Evolutionary conservation across 2,888 invertebrate species (phyloP).

Genomic region (Leptopilina myrica): DNA sequence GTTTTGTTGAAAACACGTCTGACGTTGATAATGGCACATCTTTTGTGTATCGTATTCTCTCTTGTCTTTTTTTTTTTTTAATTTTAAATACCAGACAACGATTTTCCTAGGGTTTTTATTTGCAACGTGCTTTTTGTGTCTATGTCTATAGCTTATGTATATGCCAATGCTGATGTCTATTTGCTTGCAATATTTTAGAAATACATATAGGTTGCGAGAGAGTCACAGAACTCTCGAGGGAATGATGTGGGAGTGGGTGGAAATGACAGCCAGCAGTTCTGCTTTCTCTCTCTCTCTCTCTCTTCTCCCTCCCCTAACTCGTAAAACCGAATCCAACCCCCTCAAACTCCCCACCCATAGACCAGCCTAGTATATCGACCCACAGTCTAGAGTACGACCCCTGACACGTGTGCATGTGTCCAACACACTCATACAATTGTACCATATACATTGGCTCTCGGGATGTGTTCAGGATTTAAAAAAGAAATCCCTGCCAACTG

Average conservation of each 20-base stretch:
- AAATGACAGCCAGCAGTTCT: constrained; percentile 54
- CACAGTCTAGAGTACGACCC: constrained; percentile 46
- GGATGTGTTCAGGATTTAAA: neutral
- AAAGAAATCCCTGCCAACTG: constrained; percentile 9
- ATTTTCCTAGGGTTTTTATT: neutral
- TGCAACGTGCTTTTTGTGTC: neutral
- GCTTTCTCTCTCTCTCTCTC: constrained; percentile 42
- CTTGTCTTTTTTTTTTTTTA: neutral
- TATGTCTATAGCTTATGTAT: too few species aligned
- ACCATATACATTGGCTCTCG: neutral
- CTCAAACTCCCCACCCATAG: constrained; percentile 46
- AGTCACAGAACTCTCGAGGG: constrained; percentile 30
- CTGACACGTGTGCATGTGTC: constrained; percentile 33
- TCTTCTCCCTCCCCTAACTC: neutral
- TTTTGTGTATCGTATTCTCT: neutral
- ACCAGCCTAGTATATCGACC: constrained; percentile 51
- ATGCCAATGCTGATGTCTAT: neutral
- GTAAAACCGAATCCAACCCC: constrained; percentile 36
- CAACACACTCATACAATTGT: neutral
- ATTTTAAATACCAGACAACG: constrained; percentile 15
- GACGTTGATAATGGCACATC: neutral
- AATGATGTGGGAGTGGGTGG: constrained; percentile 43
- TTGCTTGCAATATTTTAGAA: constrained; percentile 30
- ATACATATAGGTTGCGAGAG: constrained; percentile 15
- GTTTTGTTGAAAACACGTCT: neutral